phyloP scores from a whole-genome alignment of 2,888 invertebrate species.

The Xestia ashworthii region DNA sequence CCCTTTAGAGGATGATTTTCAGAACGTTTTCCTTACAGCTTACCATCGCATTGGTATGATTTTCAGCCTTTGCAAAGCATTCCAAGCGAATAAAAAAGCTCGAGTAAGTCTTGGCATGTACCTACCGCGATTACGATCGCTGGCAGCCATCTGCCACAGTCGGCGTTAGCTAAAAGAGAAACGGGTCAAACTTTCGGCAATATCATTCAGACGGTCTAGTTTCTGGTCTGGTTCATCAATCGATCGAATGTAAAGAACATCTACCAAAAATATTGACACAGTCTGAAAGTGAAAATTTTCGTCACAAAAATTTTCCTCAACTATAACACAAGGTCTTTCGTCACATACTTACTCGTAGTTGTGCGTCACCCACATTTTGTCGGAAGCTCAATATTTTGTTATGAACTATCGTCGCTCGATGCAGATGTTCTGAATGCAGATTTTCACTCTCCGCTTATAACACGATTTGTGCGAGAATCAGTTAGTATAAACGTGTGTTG shows the following conservation, averaged over 20 bases:
- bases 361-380: conserved; percentile 8
- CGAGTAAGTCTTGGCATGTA: not conserved
- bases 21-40: not conserved
- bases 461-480: not conserved
- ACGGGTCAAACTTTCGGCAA: not conserved
- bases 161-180: not conserved
- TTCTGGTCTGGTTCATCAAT: conserved; percentile 1
- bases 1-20: not conserved
- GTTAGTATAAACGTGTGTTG: not conserved
- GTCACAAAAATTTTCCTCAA: not conserved
- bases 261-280: not conserved
- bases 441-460: conserved; percentile 19
- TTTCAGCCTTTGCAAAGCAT: not conserved
- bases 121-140: not conserved
- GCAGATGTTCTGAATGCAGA: conserved; percentile 33
- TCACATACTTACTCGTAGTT: not conserved
- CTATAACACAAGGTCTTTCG: not conserved
- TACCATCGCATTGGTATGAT: not conserved
- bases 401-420: conserved; percentile 5
- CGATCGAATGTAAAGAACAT: not conserved
- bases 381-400: conserved; percentile 26
- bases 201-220: conserved; percentile 3
- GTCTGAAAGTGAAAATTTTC: not conserved
- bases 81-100: not conserved
- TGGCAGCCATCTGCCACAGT: not conserved